Conservation (phyloP, 2,113 vertebrate genomes). For the Dasyornis broadbenti region DNA sequence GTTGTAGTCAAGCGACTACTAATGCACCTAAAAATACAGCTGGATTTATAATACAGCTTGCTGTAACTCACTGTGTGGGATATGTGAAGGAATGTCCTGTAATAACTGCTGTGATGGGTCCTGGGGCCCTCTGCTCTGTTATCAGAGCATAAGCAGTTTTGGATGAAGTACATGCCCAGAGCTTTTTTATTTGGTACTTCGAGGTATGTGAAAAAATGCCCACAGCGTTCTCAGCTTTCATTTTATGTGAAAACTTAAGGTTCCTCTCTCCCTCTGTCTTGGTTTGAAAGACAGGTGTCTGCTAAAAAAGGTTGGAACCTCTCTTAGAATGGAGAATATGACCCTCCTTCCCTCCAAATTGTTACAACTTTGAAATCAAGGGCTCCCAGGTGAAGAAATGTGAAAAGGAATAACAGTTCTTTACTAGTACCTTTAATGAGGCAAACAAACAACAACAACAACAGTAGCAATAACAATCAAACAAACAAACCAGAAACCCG, state of each 20-base stretch:
- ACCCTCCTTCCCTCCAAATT: too few species aligned
- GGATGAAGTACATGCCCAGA: background rate
- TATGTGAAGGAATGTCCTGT: slow-evolving; percentile 58
- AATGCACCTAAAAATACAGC: slow-evolving; percentile 59
- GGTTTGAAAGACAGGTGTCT: too few species aligned
- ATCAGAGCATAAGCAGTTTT: background rate
- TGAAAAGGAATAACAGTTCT: too few species aligned
- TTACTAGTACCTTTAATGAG: too few species aligned
- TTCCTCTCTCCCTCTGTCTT: background rate
- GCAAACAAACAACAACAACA: too few species aligned
- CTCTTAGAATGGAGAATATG: too few species aligned
- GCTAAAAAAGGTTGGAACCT: too few species aligned
- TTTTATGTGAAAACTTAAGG: background rate
- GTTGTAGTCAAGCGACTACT: slow-evolving; percentile 4
- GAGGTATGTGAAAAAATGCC: background rate
- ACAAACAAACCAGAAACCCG: too few species aligned
- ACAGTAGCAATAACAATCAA: too few species aligned
- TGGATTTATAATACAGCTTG: slow-evolving; percentile 17
- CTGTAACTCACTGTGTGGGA: slow-evolving; percentile 32
- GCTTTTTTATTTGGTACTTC: background rate
- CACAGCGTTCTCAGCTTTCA: background rate
- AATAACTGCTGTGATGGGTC: slow-evolving; percentile 53
- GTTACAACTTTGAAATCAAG: too few species aligned
- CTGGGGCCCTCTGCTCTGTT: slow-evolving; percentile 43
- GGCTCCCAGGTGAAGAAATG: too few species aligned